phyloP scores from a whole-genome alignment of 2,888 invertebrate genomes.

The Campoletis raptor region DNA sequence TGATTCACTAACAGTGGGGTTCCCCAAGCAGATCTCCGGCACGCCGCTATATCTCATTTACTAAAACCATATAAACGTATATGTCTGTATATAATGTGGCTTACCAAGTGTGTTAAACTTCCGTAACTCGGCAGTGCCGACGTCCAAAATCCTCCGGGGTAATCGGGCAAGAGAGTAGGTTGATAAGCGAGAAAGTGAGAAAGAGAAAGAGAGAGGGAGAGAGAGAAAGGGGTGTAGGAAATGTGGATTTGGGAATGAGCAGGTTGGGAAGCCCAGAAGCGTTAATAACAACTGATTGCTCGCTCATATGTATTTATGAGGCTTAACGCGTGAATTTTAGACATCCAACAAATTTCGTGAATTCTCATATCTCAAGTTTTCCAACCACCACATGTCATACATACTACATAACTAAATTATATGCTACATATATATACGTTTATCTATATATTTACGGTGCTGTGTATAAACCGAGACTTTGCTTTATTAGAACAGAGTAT shows the following conservation, averaged over 20 bases:
- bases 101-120: slow-evolving; percentile 64
- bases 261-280: slow-evolving; percentile 34
- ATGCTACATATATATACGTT: background rate
- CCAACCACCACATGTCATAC: slow-evolving; percentile 22
- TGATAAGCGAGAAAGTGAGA: slow-evolving; percentile 20
- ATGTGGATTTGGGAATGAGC: slow-evolving; percentile 50
- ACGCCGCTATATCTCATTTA: slow-evolving; percentile 16
- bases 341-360: slow-evolving; percentile 63
- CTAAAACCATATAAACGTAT: slow-evolving; percentile 6
- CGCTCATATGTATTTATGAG: slow-evolving; percentile 68
- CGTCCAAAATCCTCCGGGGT: slow-evolving; percentile 64
- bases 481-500: slow-evolving; percentile 53
- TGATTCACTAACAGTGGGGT: slow-evolving; percentile 27
- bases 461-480: background rate
- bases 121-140: slow-evolving; percentile 59
- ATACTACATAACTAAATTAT: slow-evolving; percentile 18
- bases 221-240: slow-evolving; percentile 6
- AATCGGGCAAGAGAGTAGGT: slow-evolving; percentile 53
- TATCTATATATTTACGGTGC: background rate
- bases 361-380: slow-evolving; percentile 50
- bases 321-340: slow-evolving; percentile 63
- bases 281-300: slow-evolving; percentile 69
- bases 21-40: slow-evolving; percentile 36
- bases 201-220: background rate
- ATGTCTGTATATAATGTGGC: slow-evolving; percentile 39